Evolutionary conservation across 2,888 invertebrate species (phyloP), one percentile per base, ranked within the genome.

Genomic region (Formica aserva): DNA sequence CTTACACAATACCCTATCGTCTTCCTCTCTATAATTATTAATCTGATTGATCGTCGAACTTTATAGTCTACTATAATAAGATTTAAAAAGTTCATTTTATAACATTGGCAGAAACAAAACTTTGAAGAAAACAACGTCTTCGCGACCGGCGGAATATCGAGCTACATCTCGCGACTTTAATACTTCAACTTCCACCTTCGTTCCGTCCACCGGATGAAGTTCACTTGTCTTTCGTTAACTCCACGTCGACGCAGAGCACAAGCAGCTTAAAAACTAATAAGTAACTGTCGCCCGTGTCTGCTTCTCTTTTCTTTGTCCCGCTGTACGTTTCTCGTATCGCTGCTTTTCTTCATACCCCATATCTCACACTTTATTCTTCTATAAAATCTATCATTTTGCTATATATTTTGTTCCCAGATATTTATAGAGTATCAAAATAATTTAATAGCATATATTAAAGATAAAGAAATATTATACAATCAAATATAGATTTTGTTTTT

Each of bases 231-330:
- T 77, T 69, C 69, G 71, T 85, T 90, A 89, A 85, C 85, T 83
- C 48, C 66, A 63, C 74, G 67, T 77, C 48, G 52, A 74, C 66
- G 71, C 63, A 55, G 32, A 63, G 67, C 67, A 62, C 63, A 75
- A 69, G 60, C 74, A 81, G 83, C 88, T 89, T 90, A 87, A 88
- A 90, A 90, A 90, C 88, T 88, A 90, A 89, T 88, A 89, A 89
- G 77, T 90, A 89, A 89, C 88, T 82, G 86, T 66, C 71, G 41
- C 26, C 77, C n/a, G 15, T 15, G 26, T 29, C 66, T 45, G 38
- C 66, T 66, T 45, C 13, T 69, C 66, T 62, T 38, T 41, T 77
- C 32, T 77, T 72, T 29, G 15, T 66, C n/a, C 32, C 32, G 15
- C 52, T 72, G 18, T 35, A n/a, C 75, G 9, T 55, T 38, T 57